Base-by-base conservation (phyloP, 2,888 invertebrate species). In the Xestobium rufovillosum region DNA sequence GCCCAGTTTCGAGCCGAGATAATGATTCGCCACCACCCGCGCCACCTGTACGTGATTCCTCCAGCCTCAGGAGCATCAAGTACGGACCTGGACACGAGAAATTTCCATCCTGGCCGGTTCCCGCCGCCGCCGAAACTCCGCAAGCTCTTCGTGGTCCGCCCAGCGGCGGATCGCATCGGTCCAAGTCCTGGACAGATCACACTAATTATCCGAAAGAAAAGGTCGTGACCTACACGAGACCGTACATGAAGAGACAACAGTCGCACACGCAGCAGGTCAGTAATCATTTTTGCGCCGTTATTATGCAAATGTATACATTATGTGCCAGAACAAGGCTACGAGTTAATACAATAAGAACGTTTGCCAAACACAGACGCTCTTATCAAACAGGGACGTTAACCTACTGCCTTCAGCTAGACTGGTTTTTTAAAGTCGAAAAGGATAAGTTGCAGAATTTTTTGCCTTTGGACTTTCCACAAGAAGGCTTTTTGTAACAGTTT, bases 61-160 rank as follows among this genome's bases (percentile, higher is more conserved):
- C 79, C 43, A 78, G 76, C 55, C 72, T 80, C 58, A 77, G 76
- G 59, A 72, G 73, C 48, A 72, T 77, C 52, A 74, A 74, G 51
- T 78, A 78, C 65, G 77, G 78, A 29, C 76, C 79, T 40, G 79
- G 78, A 42, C 81, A 82, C 68, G 82, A 81, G 61, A 82, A 81
- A 58, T 81, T 76, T 57, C 81, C 82, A 2, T 80, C 80, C 42
- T 82, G 81, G 81, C 81, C 83, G 10, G 78, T 78, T 46, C 73
- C 75, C 25, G 72, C 74, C 16, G 71, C 75, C 16, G 71, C 73
- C 41, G 70, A 73, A 41, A 66, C 69, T 38, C 66, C 71, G 26
- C 59, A 65, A 52, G 54, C 63, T 43, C 53, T 63, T 49, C 65
- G 55, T 51, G 61, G 51, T 43, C 67, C 58, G 41, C 65, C 59